phyloP scores from a whole-genome alignment of 2,888 invertebrate species.

The Idaea dimidiata region DNA sequence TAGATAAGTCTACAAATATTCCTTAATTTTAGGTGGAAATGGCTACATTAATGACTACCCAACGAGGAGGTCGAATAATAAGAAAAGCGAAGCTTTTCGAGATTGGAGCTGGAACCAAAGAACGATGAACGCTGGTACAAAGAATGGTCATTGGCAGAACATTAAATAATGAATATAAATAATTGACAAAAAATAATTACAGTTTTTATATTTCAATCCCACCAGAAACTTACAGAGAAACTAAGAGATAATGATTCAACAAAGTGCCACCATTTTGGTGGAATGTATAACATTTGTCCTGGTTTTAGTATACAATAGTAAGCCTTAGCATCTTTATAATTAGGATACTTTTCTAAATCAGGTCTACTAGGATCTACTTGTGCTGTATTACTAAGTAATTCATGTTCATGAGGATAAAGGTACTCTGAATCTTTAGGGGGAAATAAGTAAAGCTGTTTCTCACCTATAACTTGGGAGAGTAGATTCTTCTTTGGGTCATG shows the following conservation, averaged over 20 bases:
- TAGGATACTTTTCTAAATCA: slow-evolving; percentile 86
- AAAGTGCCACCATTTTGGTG: slow-evolving; percentile 98
- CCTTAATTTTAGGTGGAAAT: slow-evolving; percentile 89
- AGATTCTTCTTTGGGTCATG: slow-evolving; percentile 97
- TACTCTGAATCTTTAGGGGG: slow-evolving; percentile 84
- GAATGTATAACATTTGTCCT: slow-evolving; percentile 96
- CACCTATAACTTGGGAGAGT: slow-evolving; percentile 93
- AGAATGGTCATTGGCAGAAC: slow-evolving; percentile 94
- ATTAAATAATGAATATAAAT: slow-evolving; percentile 90
- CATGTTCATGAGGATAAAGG: slow-evolving; percentile 90
- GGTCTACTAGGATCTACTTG: slow-evolving; percentile 92
- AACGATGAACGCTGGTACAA: too few relatives aligned
- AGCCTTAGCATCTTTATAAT: slow-evolving; percentile 83
- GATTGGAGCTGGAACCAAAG: slow-evolving; percentile 99
- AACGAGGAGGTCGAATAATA: slow-evolving; percentile 89
- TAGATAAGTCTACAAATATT: too few relatives aligned
- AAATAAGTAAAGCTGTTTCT: slow-evolving; percentile 93
- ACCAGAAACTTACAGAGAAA: slow-evolving; percentile 99
- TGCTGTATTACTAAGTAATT: slow-evolving; percentile 93
- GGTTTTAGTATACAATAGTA: slow-evolving; percentile 86
- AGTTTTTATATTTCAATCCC: slow-evolving; percentile 79
- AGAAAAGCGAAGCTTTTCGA: slow-evolving; percentile 99
- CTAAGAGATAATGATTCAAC: slow-evolving; percentile 93
- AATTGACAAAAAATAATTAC: slow-evolving; percentile 13
- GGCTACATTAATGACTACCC: slow-evolving; percentile 99